phyloP scores from a whole-genome alignment of 1,140 invertebrate species.

The Tetramorium simillimum region DNA sequence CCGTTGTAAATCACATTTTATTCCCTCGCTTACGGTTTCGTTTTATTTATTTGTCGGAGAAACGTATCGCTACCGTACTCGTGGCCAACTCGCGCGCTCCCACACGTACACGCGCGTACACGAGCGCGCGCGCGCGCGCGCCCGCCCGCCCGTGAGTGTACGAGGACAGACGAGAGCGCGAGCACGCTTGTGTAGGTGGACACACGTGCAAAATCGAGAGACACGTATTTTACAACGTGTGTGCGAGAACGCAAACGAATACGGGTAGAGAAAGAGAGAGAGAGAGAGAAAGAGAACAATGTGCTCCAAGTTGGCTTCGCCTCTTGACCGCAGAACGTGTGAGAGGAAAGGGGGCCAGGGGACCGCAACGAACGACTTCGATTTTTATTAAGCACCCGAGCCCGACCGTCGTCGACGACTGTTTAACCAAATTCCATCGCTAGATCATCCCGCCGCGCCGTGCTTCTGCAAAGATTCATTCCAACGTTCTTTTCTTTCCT shows the following conservation, averaged over 20 bases:
- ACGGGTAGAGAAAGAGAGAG: slow-evolving; percentile 2
- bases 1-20: slow-evolving; percentile 86
- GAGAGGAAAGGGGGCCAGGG: slow-evolving; percentile 37
- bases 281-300: slow-evolving; percentile 34
- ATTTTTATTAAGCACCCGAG: slow-evolving; percentile 76
- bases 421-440: slow-evolving; percentile 77
- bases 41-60: slow-evolving; percentile 84
- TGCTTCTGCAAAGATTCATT: slow-evolving; percentile 39
- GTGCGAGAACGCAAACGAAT: slow-evolving; percentile 32
- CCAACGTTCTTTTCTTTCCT: slow-evolving; percentile 17
- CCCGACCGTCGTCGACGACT: slow-evolving; percentile 74
- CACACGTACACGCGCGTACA: slow-evolving; percentile 57
- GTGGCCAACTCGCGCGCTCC: slow-evolving; percentile 73
- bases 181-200: slow-evolving; percentile 37
- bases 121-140: neutral
- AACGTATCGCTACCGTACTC: slow-evolving; percentile 85
- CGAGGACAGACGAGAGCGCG: slow-evolving; percentile 34
- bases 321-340: slow-evolving; percentile 65
- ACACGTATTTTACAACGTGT: slow-evolving; percentile 57
- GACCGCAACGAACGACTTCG: slow-evolving; percentile 66
- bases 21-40: slow-evolving; percentile 85
- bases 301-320: slow-evolving; percentile 48
- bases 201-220: slow-evolving; percentile 57
- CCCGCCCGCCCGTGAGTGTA: neutral
- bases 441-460: slow-evolving; percentile 69